phyloP scores from a whole-genome alignment of 2,113 vertebrate genomes.

The Lanius collurio region DNA sequence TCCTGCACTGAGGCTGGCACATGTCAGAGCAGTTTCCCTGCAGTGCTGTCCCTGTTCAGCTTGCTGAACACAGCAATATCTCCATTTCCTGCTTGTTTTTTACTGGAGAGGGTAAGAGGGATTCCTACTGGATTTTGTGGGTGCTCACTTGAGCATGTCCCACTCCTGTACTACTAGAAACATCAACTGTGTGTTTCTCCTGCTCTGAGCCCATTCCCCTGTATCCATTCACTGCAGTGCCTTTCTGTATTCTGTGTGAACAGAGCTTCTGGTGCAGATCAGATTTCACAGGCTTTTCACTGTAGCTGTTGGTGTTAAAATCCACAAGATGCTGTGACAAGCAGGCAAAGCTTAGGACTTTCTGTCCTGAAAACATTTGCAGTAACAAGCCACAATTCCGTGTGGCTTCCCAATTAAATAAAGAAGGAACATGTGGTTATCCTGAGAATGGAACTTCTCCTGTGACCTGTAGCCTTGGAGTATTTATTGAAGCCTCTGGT shows the following conservation, averaged over 20 bases:
- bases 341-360: conserved; percentile 1
- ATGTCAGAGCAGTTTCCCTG: background rate
- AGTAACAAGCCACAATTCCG: background rate
- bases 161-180: background rate
- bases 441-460: background rate
- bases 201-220: background rate
- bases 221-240: background rate
- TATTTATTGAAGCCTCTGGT: background rate
- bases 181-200: background rate
- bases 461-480: background rate
- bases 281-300: background rate
- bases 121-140: background rate
- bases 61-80: background rate
- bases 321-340: conserved; percentile 22
- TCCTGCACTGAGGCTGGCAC: accelerated
- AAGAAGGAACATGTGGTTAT: background rate
- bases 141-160: background rate
- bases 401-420: conserved; percentile 2
- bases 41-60: background rate
- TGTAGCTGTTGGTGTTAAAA: conserved; percentile 28
- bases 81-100: background rate
- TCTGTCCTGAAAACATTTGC: conserved; percentile 22
- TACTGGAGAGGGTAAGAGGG: background rate
- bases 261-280: background rate
- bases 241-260: background rate